Percentiles rank a stretch among this genome's conserved stretches.
Evolutionary conservation across 2,888 invertebrate species (phyloP).

Genomic region (Callyntrura guangdongensis): DNA sequence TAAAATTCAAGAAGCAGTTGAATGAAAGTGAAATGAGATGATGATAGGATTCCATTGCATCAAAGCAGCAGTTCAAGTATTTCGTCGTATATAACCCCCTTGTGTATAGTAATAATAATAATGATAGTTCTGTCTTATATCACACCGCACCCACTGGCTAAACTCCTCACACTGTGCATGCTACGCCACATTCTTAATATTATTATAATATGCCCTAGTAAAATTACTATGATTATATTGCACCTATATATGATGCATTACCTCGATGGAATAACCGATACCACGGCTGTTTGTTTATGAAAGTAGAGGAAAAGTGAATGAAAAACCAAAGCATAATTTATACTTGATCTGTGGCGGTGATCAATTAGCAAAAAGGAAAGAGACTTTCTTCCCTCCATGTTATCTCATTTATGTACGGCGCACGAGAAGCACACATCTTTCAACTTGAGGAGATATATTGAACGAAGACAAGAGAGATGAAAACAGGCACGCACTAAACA

Average conservation of each 20-base stretch:
- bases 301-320: constrained; percentile 59
- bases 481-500: too few species aligned
- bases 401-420: not conserved
- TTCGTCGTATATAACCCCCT: not conserved
- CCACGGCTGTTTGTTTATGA: constrained; percentile 5
- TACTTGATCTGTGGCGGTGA: not conserved
- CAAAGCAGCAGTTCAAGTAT: constrained; percentile 54
- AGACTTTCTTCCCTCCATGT: constrained; percentile 63
- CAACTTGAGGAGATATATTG: too few species aligned
- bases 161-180: not conserved
- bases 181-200: not conserved
- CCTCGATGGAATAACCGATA: constrained; percentile 6
- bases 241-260: constrained; percentile 13
- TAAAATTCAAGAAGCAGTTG: constrained; percentile 63
- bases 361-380: not conserved
- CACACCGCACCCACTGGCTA: constrained; percentile 27
- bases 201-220: not conserved
- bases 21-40: constrained; percentile 75
- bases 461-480: too few species aligned
- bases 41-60: constrained; percentile 52
- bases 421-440: too few species aligned
- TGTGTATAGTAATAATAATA: too few species aligned
- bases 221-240: constrained; percentile 34
- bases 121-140: constrained; percentile 33
- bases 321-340: constrained; percentile 53